A percentile compares a stretch with the other conserved stretches of the same genome.
Evolutionary conservation across 2,888 invertebrate species (phyloP).

Genomic region (Erebia aethiops): DNA sequence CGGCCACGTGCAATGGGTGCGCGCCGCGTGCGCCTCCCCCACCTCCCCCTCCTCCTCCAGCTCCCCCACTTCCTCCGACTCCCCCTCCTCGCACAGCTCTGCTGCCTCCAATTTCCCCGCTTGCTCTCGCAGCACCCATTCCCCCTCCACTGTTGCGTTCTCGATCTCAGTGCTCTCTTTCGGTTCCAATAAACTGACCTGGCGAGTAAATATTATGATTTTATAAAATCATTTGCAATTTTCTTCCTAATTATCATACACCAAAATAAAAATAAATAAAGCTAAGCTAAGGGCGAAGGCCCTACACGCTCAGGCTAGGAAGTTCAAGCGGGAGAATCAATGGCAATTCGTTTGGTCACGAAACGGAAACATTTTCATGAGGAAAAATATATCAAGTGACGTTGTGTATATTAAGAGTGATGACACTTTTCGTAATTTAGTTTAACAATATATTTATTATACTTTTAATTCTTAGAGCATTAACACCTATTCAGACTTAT

Average conservation of each 20-base stretch:
- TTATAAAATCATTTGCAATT: neutral
- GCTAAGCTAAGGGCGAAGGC: too few species aligned
- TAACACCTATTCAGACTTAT: too few species aligned
- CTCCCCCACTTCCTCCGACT: constrained; percentile 40
- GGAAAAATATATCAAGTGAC: too few species aligned
- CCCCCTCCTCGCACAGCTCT: constrained; percentile 40
- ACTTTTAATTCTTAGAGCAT: too few species aligned
- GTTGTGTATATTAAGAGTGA: too few species aligned
- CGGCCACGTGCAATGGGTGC: constrained; percentile 80
- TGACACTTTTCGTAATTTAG: too few species aligned
- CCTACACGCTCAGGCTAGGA: too few species aligned
- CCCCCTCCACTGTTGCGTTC: neutral
- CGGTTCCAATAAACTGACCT: constrained; percentile 41
- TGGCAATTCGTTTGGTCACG: too few species aligned
- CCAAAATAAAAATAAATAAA: neutral
- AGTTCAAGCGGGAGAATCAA: too few species aligned
- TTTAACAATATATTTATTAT: too few species aligned
- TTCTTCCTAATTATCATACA: neutral
- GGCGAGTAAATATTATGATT: neutral
- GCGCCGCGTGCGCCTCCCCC: constrained; percentile 58
- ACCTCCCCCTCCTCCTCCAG: constrained; percentile 22
- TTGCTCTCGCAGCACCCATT: constrained; percentile 2
- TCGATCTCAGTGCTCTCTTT: constrained; percentile 17
- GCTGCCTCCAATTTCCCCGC: constrained; percentile 35
- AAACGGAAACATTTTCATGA: too few species aligned